Percentiles rank a stretch among this genome's conserved stretches.
phyloP scores from a whole-genome alignment of 2,113 vertebrate species.

The Cyanoliseus patagonus region DNA sequence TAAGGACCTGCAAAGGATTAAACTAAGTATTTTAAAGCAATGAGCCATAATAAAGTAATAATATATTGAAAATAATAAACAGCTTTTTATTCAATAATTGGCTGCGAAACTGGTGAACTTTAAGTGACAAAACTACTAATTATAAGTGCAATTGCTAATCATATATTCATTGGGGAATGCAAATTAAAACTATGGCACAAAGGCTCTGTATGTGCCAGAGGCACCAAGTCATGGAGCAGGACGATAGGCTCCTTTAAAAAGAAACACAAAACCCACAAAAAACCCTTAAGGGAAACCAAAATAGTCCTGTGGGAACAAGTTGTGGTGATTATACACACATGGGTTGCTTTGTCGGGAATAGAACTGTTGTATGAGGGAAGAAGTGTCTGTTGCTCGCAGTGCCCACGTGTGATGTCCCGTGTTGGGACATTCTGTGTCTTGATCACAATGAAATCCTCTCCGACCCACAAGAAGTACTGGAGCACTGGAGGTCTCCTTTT shows the following conservation, averaged over 20 bases:
- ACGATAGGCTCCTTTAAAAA: not conserved
- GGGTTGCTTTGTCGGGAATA: not conserved
- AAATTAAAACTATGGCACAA: conserved; percentile 8
- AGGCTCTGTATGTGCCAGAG: conserved; percentile 3
- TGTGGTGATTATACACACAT: not conserved
- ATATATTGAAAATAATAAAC: conserved; percentile 82
- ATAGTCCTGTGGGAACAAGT: not conserved
- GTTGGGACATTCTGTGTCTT: not conserved
- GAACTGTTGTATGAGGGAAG: not conserved
- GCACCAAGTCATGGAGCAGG: not conserved
- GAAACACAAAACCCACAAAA: not conserved
- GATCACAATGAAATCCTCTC: not conserved
- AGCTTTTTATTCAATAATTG: conserved; percentile 79
- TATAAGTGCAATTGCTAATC: conserved; percentile 55
- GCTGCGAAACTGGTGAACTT: conserved; percentile 71
- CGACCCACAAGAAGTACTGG: not conserved
- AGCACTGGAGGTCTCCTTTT: not conserved
- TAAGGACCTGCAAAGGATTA: conserved; percentile 83
- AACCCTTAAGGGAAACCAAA: not conserved
- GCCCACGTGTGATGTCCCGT: not conserved
- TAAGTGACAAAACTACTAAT: conserved; percentile 78
- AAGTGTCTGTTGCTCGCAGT: not conserved
- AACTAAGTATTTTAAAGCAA: conserved; percentile 82
- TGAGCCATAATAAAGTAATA: conserved; percentile 83
- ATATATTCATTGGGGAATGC: conserved; percentile 32